Conservation (phyloP, 2,113 vertebrate species). For the Siniperca chuatsi region DNA sequence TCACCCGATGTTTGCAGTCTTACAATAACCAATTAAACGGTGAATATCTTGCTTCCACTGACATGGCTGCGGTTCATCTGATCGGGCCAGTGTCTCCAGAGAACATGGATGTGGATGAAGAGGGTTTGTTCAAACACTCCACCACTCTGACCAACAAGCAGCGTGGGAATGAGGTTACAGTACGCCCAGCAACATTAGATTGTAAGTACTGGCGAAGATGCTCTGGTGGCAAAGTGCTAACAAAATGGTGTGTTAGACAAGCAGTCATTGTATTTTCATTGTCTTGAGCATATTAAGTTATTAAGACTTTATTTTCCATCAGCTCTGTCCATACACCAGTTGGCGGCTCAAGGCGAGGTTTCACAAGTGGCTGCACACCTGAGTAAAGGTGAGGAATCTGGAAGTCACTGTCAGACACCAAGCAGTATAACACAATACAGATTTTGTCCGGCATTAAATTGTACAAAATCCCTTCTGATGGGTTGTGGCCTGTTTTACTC, state of each 20-base stretch:
- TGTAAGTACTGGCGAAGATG: slow-evolving; percentile 78
- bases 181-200: slow-evolving; percentile 91
- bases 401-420: neutral
- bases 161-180: slow-evolving; percentile 93
- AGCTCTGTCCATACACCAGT: slow-evolving; percentile 94
- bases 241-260: neutral
- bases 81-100: slow-evolving; percentile 46
- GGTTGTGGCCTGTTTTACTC: neutral
- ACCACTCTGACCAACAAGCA: slow-evolving; percentile 95
- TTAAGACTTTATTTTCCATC: slow-evolving; percentile 5
- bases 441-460: neutral
- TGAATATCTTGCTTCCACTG: neutral
- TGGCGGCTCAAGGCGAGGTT: slow-evolving; percentile 95
- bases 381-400: slow-evolving; percentile 86
- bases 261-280: neutral
- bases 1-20: neutral
- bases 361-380: slow-evolving; percentile 89
- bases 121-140: slow-evolving; percentile 84
- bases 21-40: neutral
- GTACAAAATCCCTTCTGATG: neutral
- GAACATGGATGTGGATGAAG: slow-evolving; percentile 70
- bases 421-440: neutral
- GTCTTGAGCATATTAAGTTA: neutral
- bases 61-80: slow-evolving; percentile 21
- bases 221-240: neutral